Evolutionary conservation across 2,113 vertebrate genomes (phyloP).

Genomic region (Nibea albiflora): DNA sequence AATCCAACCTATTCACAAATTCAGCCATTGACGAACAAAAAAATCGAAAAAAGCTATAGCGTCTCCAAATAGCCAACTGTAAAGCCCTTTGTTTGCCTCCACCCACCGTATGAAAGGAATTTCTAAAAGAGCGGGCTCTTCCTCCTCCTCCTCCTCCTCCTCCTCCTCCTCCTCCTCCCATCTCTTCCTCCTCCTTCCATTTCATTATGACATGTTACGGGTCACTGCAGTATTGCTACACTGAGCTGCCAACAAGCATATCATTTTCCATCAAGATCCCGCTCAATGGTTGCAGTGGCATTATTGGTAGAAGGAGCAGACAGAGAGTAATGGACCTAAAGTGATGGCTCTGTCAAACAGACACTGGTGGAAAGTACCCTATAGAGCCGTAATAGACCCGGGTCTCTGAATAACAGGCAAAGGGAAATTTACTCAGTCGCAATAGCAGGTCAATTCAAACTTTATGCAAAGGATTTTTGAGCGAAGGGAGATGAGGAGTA

Average conservation of each 20-base stretch:
- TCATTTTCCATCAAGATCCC: constrained; percentile 79
- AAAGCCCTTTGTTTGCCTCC: background rate
- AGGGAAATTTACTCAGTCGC: constrained; percentile 6
- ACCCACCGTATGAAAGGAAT: constrained; percentile 12
- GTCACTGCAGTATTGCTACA: constrained; percentile 71
- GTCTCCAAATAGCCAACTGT: background rate
- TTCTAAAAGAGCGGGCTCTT: background rate
- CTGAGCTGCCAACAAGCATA: constrained; percentile 79
- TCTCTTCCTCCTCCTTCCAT: constrained; percentile 48
- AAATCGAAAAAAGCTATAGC: background rate
- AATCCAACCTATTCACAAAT: background rate
- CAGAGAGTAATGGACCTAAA: constrained; percentile 75
- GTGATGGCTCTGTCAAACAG: constrained; percentile 68
- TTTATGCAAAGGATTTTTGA: constrained; percentile 8
- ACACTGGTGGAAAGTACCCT: constrained; percentile 49
- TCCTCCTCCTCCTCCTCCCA: constrained; percentile 29
- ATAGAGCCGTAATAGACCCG: constrained; percentile 46
- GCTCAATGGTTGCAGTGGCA: constrained; percentile 66
- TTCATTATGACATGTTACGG: constrained; percentile 75
- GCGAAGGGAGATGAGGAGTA: background rate
- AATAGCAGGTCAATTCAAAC: background rate
- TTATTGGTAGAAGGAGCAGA: constrained; percentile 71
- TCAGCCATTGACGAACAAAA: background rate
- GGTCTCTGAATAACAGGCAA: constrained; percentile 38
- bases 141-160: constrained; percentile 28